A percentile compares a stretch with the other conserved stretches of the same genome.
phyloP scores from a whole-genome alignment of 2,797 vertebrate species.

The Galagoides demidoff region DNA sequence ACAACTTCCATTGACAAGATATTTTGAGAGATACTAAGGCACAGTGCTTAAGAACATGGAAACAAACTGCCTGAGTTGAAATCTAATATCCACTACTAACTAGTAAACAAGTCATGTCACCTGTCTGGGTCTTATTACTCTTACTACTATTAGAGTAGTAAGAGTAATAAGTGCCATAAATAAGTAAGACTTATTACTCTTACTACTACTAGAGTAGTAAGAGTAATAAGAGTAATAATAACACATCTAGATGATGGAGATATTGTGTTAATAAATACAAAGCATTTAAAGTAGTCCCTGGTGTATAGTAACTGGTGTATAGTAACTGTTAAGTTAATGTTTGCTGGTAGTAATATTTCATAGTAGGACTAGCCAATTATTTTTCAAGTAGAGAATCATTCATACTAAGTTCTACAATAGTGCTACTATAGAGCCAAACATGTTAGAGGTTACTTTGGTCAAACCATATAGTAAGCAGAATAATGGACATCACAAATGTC shows the following conservation, averaged over 20 bases:
- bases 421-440: background rate
- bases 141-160: too few species aligned
- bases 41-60: background rate
- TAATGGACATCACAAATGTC: background rate
- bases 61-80: background rate
- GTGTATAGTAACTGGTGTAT: background rate
- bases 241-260: background rate
- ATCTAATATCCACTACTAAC: background rate
- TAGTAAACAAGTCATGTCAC: background rate
- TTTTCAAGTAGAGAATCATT: background rate
- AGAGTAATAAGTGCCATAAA: too few species aligned
- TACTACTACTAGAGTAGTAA: too few species aligned
- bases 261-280: background rate
- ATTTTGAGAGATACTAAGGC: background rate
- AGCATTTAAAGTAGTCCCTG: background rate
- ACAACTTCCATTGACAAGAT: background rate
- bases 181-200: background rate
- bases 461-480: background rate
- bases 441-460: background rate
- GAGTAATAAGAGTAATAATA: background rate
- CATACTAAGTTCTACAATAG: background rate
- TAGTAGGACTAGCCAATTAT: background rate
- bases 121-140: background rate
- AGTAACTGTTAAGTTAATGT: background rate
- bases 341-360: background rate